Evolutionary conservation across 2,113 vertebrate species (phyloP), one percentile per base, ranked within the genome.

Genomic region (Phalacrocorax aristotelis): DNA sequence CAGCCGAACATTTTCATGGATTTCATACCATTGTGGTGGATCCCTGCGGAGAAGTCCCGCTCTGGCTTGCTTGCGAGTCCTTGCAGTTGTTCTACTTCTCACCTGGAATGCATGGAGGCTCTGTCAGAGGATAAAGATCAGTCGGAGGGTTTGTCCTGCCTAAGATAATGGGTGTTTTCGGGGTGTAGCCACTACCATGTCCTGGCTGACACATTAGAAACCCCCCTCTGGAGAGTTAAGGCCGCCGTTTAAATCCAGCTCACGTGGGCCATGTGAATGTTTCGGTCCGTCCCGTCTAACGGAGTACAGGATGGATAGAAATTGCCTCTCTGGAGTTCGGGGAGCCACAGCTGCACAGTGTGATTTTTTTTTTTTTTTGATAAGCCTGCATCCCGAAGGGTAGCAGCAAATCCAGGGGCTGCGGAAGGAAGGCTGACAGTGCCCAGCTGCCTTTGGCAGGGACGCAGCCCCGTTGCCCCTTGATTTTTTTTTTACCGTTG

Each of bases 1-100:
- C 4, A 36, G 19, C 32, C 20, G 16, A 34, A 15, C 4, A 1
- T 52, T 54, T 65, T 13, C 19, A 29, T 6, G 44, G 54, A 2
- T 58, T 32, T 12, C 16, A 4, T 11, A 15, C 64, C 42, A 7
- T 1, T 0, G 17, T 10, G 3, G 21, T 2, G 27, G 6, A 7
- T 26, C n/a, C n/a, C 2, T 4, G n/a, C 5, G 20, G 52, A 49
- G 44, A 23, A 58, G 42, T 6, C 3, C 27, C 11, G 61, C 51
- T 49, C 29, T 10, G 62, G 27, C 17, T 55, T 15, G 51, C 19
- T 25, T 17, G 26, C 40, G 16, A 34, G 18, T n/a, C 30, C 36
- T 60, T 19, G 8, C 10, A 5, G 10, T 15, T 34, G 19, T 77
- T 49, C 23, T 36, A 3, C 25, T 23, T 11, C 30, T 34, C 32